These are phyloP conservation scores for Agonopterix arenella DNA, from an alignment of 2,888 invertebrate genomes.

Conservation along the genomic window DNA sequence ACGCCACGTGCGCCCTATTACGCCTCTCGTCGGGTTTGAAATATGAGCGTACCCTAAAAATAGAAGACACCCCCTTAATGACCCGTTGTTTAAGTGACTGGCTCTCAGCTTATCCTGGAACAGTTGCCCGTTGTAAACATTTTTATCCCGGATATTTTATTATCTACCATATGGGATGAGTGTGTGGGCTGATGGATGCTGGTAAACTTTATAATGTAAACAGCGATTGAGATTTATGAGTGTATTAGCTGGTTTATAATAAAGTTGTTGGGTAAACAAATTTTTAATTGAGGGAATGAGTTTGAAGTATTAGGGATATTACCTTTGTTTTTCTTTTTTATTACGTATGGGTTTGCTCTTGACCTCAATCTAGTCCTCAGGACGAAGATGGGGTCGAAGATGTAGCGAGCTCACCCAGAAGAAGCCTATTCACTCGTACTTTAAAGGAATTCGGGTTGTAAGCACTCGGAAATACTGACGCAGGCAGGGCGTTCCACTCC, in stretches of 20 bases:
- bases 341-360: no score
- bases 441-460: no score
- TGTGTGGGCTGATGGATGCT: conserved; percentile 22
- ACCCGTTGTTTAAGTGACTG: conserved; percentile 51
- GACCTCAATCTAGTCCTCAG: no score
- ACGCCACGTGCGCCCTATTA: conserved; percentile 65
- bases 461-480: no score
- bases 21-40: conserved; percentile 57
- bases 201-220: conserved; percentile 8
- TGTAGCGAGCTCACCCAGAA: no score
- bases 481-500: no score
- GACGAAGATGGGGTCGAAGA: no score
- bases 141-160: conserved; percentile 33
- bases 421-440: no score
- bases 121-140: conserved; percentile 36
- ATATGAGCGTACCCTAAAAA: conserved; percentile 54
- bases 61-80: conserved; percentile 56
- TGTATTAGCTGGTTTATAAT: conserved; percentile 4
- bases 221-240: conserved; percentile 5
- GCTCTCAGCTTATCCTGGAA: conserved; percentile 22
- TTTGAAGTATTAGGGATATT: no score
- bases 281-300: no score
- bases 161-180: conserved; percentile 23
- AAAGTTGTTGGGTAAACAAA: not conserved
- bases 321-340: no score